A percentile compares a stretch with the other conserved stretches of the same genome.
phyloP scores from a whole-genome alignment of 2,113 vertebrate species.

The Maccullochella peelii region DNA sequence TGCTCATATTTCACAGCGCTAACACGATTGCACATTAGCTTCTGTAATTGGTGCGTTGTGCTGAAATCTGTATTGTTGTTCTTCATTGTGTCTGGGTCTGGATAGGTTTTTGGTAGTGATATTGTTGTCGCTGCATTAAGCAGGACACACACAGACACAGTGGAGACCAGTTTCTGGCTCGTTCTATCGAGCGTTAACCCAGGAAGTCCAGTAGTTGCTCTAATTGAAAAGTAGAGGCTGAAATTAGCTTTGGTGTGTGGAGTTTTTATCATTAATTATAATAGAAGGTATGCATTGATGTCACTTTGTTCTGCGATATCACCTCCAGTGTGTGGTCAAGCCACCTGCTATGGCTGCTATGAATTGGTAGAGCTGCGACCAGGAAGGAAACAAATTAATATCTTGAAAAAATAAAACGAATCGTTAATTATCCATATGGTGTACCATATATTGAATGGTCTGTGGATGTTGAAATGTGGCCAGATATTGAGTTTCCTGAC shows the following conservation, averaged over 20 bases:
- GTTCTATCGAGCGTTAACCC: not conserved
- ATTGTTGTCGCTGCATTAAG: conserved; percentile 21
- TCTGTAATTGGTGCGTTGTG: conserved; percentile 49
- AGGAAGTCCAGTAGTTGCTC: not conserved
- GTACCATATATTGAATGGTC: not conserved
- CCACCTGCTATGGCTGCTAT: not conserved
- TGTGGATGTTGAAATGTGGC: not conserved
- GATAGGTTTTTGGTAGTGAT: conserved; percentile 33
- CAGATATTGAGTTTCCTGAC: conserved; percentile 21
- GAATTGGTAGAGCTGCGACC: not conserved
- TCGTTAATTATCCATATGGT: not conserved
- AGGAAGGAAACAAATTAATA: not conserved
- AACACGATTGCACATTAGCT: conserved; percentile 59
- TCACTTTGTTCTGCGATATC: not conserved
- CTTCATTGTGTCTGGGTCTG: conserved; percentile 34
- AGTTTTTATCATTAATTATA: not conserved
- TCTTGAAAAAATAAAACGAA: not conserved
- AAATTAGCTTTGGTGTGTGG: not conserved
- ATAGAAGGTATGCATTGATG: not conserved
- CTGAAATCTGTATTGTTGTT: conserved; percentile 44
- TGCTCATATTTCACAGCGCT: conserved; percentile 47
- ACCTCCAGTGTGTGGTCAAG: not conserved
- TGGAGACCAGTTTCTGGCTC: not conserved
- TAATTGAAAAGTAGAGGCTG: not conserved
- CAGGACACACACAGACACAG: conserved; percentile 32